Conservation (phyloP, 2,113 vertebrate species). For the Pantherophis guttatus region DNA sequence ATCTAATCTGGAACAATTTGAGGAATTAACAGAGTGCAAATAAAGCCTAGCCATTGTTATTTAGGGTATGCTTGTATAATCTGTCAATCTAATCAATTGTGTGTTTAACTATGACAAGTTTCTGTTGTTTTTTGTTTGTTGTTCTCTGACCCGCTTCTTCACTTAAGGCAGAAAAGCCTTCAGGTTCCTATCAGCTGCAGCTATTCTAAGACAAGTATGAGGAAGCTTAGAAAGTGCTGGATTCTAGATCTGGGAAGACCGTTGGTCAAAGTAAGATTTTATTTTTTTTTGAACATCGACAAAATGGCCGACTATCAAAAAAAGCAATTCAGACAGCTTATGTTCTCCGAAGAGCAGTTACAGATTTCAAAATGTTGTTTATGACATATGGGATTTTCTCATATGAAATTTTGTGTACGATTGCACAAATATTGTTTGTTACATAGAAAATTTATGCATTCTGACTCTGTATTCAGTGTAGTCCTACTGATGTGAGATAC, state of each 20-base stretch:
- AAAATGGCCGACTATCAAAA: not conserved
- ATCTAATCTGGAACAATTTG: constrained; percentile 11
- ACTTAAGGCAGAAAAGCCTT: not conserved
- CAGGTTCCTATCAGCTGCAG: not conserved
- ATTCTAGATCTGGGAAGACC: no score
- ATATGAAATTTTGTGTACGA: not conserved
- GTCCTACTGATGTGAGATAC: not conserved
- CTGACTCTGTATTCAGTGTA: not conserved
- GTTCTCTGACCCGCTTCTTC: not conserved
- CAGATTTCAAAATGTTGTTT: not conserved
- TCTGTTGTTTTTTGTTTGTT: not conserved
- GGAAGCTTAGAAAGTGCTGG: not conserved
- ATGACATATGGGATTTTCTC: not conserved
- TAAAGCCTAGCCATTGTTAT: not conserved
- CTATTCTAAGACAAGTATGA: not conserved
- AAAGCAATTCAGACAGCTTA: not conserved
- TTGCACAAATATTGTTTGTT: not conserved
- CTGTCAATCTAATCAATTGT: not conserved
- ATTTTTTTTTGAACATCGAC: not conserved
- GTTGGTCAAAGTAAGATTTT: not conserved
- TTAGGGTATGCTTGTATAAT: not conserved
- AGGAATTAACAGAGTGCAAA: constrained; percentile 4
- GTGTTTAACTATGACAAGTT: not conserved
- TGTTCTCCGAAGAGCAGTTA: not conserved
- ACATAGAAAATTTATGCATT: not conserved